phyloP scores from a whole-genome alignment of 2,888 invertebrate species.

The Sphaerophoria taeniata region DNA sequence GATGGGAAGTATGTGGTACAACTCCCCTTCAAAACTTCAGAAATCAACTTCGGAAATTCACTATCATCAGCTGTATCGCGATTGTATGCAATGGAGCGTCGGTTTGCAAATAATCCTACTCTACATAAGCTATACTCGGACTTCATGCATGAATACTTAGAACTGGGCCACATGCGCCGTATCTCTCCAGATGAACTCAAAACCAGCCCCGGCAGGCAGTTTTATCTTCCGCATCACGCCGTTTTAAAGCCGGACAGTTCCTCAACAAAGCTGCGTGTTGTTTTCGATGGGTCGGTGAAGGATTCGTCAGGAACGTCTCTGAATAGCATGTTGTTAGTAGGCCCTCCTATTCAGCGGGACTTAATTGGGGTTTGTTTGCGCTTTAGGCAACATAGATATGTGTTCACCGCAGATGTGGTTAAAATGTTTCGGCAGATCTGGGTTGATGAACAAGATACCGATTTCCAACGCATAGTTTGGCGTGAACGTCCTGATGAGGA shows the following conservation, averaged over 20 bases:
- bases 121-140: slow-evolving; percentile 18
- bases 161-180: slow-evolving; percentile 26
- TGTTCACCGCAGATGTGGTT: too few species aligned
- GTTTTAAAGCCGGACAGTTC: slow-evolving; percentile 67
- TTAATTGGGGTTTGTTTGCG: too few species aligned
- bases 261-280: slow-evolving; percentile 13
- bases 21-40: slow-evolving; percentile 42
- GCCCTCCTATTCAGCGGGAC: slow-evolving; percentile 47
- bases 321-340: slow-evolving; percentile 51
- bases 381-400: too few species aligned
- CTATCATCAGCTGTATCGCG: slow-evolving; percentile 32
- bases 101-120: slow-evolving; percentile 18
- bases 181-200: slow-evolving; percentile 1
- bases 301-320: slow-evolving; percentile 47
- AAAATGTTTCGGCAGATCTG: too few species aligned
- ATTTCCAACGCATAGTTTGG: too few species aligned
- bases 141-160: slow-evolving; percentile 57
- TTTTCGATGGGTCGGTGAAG: slow-evolving; percentile 61
- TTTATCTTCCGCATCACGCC: slow-evolving; percentile 73
- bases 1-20: slow-evolving; percentile 56
- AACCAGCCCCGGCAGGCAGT: slow-evolving; percentile 12
- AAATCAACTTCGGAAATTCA: slow-evolving; percentile 48
- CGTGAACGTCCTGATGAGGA: neutral
- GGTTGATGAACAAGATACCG: too few species aligned
- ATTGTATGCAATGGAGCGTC: slow-evolving; percentile 30